Evolutionary conservation across 2,888 invertebrate species (phyloP), one percentile per base, ranked within the genome.

Genomic region (Drosophila robusta): DNA sequence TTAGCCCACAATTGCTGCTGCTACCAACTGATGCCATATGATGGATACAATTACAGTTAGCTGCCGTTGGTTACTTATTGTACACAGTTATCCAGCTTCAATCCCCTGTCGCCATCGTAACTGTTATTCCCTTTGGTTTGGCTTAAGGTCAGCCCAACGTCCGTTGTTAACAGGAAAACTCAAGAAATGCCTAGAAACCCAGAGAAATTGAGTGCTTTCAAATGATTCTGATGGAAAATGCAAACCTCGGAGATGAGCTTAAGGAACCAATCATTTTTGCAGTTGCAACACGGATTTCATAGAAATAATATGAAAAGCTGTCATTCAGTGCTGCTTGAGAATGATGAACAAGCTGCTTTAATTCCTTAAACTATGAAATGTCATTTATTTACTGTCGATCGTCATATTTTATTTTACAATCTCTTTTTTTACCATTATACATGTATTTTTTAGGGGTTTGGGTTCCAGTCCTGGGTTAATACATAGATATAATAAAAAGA

Each of bases 11-110:
- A 76, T 54, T 67, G 69, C 47, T 51, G 67, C 29, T 29, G 51
- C 39, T 54, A 66, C 52, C 54, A 60, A 66, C 49, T 68, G 73
- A 60, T 60, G 55, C 54, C 45, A 42, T 18, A 18, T 18, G 18
- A 61, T 75, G 78, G 84, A 80, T 85, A 85, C 78, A 80, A 80
- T 85, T 85, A 83, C 88, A 84, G 77, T 80, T 88, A 34, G 11
- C 29, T 29, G 29, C 29, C 29, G 29, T 9, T 29, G 29, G 9
- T 29, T 9, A 9, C 1, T 29, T 29, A 26, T 26, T 26, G 7
- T 26, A 3, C 34, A 34, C 4, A 34, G 4, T 34, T 12, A 34
- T 12, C 4, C 34, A 34, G 62, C 57, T 66, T 42, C 29, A 29
- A 29, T 29, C 29, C 8, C 29, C 50, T 24, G 47, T 51, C 9